Evolutionary conservation across 2,797 vertebrate species (phyloP), one percentile per base, ranked within the genome.

Genomic region (Chiropotes sagulatus): DNA sequence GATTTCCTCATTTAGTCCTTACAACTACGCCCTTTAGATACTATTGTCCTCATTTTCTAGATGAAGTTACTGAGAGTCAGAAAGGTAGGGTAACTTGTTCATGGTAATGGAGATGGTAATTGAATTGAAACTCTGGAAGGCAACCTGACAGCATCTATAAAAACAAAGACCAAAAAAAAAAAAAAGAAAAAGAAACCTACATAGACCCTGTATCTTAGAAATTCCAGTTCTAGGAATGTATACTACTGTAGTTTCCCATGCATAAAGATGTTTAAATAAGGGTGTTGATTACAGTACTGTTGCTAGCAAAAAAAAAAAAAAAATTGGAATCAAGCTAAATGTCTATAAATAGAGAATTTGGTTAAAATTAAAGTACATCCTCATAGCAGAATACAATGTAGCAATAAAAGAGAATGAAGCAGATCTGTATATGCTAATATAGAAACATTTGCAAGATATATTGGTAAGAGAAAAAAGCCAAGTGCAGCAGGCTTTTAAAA

Each of bases 311-410:
- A 39, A 58, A 10, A 13, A 26, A 52, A 72, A 61, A 44, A 61
- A 39, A 72, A 30, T 7, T 76, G 30, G 61, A 91, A 33, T 57
- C 87, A 33, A 41, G 41, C 50, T 96, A 22, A 95, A 75, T 83
- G 15, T 44, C 80, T 79, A 57, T 54, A 88, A 88, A 75, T 61
- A 83, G 48, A 81, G 33, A 86, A 86, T 57, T 57, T 67, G 85
- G 72, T 90, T 91, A 90, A 89, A 96, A 84, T 75, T 92, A 88
- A 93, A 88, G 26, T 30, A 26, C n/a, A 46, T 87, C 58, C 54
- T 95, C 22, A 28, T 4, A 70, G 70, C 67, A 94, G 61, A 95
- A 36, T 72, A 33, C 44, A 58, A 12, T 2, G 39, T 13, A 82
- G 84, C 76, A 58, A 30, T 92, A 75, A 94, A 93, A 61, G 52